These are phyloP conservation scores for Drosophila neocordata DNA, from an alignment of 1,140 invertebrate species.

Conservation along the genomic window DNA sequence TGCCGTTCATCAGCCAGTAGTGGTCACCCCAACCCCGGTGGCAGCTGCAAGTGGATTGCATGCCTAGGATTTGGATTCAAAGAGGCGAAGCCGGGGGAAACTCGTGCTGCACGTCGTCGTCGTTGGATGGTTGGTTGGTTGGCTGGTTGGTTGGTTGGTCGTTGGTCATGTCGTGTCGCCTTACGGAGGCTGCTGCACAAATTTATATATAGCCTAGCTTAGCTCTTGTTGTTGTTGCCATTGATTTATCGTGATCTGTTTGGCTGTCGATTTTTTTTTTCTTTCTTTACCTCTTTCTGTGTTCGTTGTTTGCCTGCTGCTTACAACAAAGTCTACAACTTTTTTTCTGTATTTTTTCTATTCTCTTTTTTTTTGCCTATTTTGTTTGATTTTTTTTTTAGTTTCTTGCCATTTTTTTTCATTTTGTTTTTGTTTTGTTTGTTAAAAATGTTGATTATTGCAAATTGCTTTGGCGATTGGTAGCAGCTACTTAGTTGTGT, in stretches of 20 bases:
- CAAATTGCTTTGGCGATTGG: conserved; percentile 80
- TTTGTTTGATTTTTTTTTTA: conserved; percentile 30
- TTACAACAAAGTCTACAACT: conserved; percentile 60
- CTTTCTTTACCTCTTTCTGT: conserved; percentile 24
- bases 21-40: conserved; percentile 48
- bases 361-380: conserved; percentile 18
- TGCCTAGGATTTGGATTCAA: conserved; percentile 22
- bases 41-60: conserved; percentile 67
- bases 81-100: conserved; percentile 31
- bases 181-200: conserved; percentile 58
- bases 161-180: conserved; percentile 77
- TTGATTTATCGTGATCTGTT: conserved; percentile 78
- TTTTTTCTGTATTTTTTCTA: conserved; percentile 38
- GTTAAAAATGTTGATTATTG: conserved; percentile 80
- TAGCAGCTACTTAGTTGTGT: conserved; percentile 80
- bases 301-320: conserved; percentile 41
- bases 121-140: conserved; percentile 15
- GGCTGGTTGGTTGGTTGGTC: conserved; percentile 35
- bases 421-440: conserved; percentile 45
- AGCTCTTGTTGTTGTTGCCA: conserved; percentile 58
- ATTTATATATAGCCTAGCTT: conserved; percentile 51
- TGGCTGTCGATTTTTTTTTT: conserved; percentile 71
- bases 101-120: conserved; percentile 79
- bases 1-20: conserved; percentile 37
- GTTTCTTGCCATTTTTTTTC: conserved; percentile 36